Evolutionary conservation across 1,140 invertebrate genomes (phyloP).

Genomic region (Heliconius congener): DNA sequence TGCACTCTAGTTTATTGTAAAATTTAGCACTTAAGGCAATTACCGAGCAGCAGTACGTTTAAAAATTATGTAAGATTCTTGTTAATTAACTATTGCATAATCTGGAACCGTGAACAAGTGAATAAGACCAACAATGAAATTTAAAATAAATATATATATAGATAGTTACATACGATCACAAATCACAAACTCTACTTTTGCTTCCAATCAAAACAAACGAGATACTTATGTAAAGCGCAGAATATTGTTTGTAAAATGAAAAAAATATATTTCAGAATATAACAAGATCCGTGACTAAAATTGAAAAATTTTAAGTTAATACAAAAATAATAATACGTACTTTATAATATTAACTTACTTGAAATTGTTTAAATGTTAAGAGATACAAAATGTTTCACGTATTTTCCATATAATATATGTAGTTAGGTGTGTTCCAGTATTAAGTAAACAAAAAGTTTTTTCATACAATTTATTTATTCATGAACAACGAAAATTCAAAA

Average conservation of each 20-base stretch:
- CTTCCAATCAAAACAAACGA: not conserved
- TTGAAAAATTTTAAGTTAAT: no score
- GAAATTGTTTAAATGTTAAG: not conserved
- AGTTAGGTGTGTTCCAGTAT: not conserved
- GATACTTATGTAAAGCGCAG: not conserved
- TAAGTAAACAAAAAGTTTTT: no score
- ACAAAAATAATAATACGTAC: no score
- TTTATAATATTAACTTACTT: no score
- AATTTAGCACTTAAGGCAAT: constrained; percentile 31
- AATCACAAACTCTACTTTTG: not conserved
- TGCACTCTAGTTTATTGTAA: constrained; percentile 28
- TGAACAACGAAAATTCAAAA: no score
- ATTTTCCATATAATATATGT: not conserved
- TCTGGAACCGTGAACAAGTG: not conserved
- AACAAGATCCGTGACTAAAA: no score
- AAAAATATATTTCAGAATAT: no score
- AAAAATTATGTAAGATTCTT: constrained; percentile 17
- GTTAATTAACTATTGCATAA: constrained; percentile 26
- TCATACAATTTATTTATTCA: no score
- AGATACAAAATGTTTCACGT: not conserved
- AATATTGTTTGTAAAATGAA: no score
- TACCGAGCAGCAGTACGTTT: constrained; percentile 17
- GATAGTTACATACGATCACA: not conserved
- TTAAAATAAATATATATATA: no score
- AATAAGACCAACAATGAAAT: not conserved